Percentiles rank a stretch among this genome's conserved stretches.
These are phyloP conservation scores for Erythrocebus patas DNA, from an alignment of 2,113 vertebrate genomes.

Conservation along the genomic window DNA sequence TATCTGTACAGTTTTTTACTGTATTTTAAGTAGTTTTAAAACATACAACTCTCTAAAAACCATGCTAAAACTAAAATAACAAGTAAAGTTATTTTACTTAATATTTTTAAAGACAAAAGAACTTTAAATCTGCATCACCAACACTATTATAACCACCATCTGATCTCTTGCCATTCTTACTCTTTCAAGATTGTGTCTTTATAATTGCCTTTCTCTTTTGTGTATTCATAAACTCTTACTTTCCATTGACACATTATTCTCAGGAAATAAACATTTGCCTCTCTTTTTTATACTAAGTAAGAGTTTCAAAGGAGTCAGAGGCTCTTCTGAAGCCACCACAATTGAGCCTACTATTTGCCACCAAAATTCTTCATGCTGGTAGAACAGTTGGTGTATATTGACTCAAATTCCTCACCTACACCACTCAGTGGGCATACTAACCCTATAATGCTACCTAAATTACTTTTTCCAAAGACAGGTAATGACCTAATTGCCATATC, in stretches of 20 bases:
- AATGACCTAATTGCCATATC: neutral
- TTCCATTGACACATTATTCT: neutral
- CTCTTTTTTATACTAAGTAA: neutral
- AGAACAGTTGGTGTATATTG: neutral
- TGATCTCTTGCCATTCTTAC: neutral
- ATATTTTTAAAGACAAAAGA: neutral
- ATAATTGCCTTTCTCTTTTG: neutral
- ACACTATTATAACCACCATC: neutral
- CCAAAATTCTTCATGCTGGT: neutral
- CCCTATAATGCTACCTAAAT: neutral
- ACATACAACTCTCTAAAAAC: neutral
- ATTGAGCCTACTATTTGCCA: neutral
- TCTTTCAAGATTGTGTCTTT: neutral
- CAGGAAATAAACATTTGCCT: neutral
- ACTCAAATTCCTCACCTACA: neutral
- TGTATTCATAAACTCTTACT: neutral
- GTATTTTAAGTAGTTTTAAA: constrained; percentile 2
- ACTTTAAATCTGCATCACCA: neutral
- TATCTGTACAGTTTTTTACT: neutral
- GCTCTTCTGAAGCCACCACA: neutral
- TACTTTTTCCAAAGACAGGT: neutral
- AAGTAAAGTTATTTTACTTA: neutral
- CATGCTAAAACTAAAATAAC: neutral
- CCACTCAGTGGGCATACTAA: neutral
- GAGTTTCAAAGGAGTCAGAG: neutral